Percentiles rank a stretch among this genome's conserved stretches.
Conservation (phyloP, 2,113 vertebrate genomes). For the Heterocephalus glaber region DNA sequence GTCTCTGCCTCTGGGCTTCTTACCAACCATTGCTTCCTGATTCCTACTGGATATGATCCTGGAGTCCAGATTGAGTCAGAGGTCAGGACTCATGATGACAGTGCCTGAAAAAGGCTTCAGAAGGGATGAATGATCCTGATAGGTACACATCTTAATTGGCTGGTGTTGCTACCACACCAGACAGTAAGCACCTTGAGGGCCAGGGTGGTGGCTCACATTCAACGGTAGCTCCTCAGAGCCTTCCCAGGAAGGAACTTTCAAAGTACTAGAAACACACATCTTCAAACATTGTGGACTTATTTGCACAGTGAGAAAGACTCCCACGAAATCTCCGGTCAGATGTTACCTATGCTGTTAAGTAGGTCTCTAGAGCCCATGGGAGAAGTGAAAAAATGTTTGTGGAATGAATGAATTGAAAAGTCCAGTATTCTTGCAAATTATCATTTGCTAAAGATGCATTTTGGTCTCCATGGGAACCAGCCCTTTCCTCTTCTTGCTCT, state of each 20-base stretch:
- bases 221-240: fast-evolving
- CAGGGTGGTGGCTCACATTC: background rate
- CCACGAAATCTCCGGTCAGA: background rate
- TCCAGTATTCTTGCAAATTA: background rate
- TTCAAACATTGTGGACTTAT: background rate
- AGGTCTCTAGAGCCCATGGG: background rate
- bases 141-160: fast-evolving
- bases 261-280: background rate
- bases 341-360: background rate
- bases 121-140: background rate
- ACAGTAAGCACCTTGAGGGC: fast-evolving
- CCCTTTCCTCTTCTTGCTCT: too few species aligned
- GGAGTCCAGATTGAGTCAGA: background rate
- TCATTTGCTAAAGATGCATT: background rate
- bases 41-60: background rate
- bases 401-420: background rate
- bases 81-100: fast-evolving
- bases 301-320: background rate
- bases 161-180: fast-evolving
- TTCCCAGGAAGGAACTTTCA: background rate
- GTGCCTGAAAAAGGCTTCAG: too few species aligned
- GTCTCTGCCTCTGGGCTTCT: background rate
- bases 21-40: background rate
- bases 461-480: conserved; percentile 38
- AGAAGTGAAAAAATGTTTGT: background rate